phyloP scores from a whole-genome alignment of 1,140 invertebrate species.

The Drosophila virilis region DNA sequence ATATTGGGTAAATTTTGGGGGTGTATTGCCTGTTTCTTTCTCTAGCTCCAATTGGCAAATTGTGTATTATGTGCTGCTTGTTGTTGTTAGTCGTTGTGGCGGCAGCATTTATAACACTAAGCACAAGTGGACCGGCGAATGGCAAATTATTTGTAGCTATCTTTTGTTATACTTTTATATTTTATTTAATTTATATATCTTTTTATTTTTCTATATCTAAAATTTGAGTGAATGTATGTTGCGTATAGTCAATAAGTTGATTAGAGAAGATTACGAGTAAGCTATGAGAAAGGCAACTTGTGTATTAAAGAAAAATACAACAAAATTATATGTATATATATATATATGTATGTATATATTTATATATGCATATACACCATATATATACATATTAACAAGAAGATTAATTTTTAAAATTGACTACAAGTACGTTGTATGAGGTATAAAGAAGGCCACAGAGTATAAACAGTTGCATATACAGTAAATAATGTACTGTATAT shows the following conservation, averaged over 20 bases:
- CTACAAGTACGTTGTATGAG: conserved; percentile 81
- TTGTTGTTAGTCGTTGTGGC: conserved; percentile 29
- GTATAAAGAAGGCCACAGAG: conserved; percentile 82
- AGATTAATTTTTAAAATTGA: conserved; percentile 68
- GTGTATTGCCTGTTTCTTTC: conserved; percentile 35
- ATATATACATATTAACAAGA: conserved; percentile 21
- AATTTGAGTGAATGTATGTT: conserved; percentile 20
- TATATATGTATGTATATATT: no score
- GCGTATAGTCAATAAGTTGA: conserved; percentile 57
- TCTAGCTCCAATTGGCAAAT: conserved; percentile 53
- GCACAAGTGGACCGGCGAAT: conserved; percentile 57
- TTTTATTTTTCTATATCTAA: conserved; percentile 37
- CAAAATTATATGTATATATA: conserved; percentile 3
- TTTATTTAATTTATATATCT: conserved; percentile 1
- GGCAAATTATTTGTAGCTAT: conserved; percentile 33
- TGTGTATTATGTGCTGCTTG: conserved; percentile 51
- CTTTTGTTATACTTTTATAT: conserved; percentile 9
- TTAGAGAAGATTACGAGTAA: conserved; percentile 53
- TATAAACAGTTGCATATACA: conserved; percentile 55
- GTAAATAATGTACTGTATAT: conserved; percentile 22
- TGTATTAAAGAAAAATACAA: conserved; percentile 36
- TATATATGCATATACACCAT: no score
- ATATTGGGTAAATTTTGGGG: conserved; percentile 31
- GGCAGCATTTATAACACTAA: conserved; percentile 52
- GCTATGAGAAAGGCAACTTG: conserved; percentile 71